Evolutionary conservation across 2,113 vertebrate species (phyloP), one percentile per base, ranked within the genome.

Genomic region (Climacteris rufus): DNA sequence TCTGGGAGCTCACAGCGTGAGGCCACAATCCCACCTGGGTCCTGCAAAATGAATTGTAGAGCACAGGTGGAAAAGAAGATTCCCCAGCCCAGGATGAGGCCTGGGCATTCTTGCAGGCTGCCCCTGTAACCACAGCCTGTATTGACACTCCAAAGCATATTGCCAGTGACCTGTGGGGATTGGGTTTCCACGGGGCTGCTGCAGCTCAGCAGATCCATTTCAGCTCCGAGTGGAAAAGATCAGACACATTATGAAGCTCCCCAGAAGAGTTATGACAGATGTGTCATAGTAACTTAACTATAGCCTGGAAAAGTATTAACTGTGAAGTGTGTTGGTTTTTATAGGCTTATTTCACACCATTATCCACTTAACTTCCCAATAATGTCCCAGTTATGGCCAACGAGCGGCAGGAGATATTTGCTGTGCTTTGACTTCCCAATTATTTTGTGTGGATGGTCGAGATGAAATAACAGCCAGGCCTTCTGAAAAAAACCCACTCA

Each of bases 221-320:
- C 94, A 93, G 83, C 88, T 79, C 90, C 2, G 23, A 71, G 76
- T 35, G 15, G 44, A 23, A 74, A 78, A 93, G 90, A 96, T 95
- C 94, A 97, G 96, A 77, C 80, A 45, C 72, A 2, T 96, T 22
- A 52, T 78, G 94, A 84, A 94, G 90, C 90, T 92, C 88, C 88
- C 83, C 21, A 3, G 71, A 93, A 96, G 80, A 97, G 93, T 97
- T 96, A 96, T 97, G 96, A 96, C 94, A 97, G 85, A 94, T 93
- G 72, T 96, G 94, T 96, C 96, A 96, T 19, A 96, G 76, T 82
- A 95, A 93, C 77, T 96, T 96, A 97, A 33, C 76, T 63, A 7
- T 14, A 92, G 59, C 25, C 85, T 83, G 93, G 44, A 71, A 90
- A 96, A 92, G 75, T 88, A 97, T 97, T 94, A 93, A 89, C 83